Percentiles rank a stretch among this genome's conserved stretches.
phyloP scores from a whole-genome alignment of 2,888 invertebrate species.

The Gortyna flavago region DNA sequence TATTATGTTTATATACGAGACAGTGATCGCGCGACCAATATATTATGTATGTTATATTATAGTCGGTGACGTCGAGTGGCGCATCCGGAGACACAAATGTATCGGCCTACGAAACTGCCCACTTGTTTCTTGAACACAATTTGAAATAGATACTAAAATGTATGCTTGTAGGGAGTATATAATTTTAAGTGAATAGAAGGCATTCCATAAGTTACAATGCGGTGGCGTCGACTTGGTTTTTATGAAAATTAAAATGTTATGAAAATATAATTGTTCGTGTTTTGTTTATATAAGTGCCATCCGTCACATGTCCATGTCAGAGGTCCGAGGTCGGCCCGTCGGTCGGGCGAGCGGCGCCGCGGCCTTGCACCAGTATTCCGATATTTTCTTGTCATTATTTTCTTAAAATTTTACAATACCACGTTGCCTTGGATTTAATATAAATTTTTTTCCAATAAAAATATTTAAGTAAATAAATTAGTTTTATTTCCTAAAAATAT shows the following conservation, averaged over 20 bases:
- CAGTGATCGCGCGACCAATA: constrained; percentile 52
- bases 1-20: constrained; percentile 69
- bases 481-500: constrained; percentile 78
- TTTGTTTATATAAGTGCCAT: constrained; percentile 85
- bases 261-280: constrained; percentile 76
- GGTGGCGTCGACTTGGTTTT: constrained; percentile 84
- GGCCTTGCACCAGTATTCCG: constrained; percentile 64
- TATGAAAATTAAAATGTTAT: constrained; percentile 74
- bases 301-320: constrained; percentile 71
- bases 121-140: constrained; percentile 78
- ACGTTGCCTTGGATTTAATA: constrained; percentile 90
- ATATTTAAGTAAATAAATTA: constrained; percentile 85
- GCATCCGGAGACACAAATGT: constrained; percentile 48
- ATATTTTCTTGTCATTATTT: constrained; percentile 80
- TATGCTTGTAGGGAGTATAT: constrained; percentile 85
- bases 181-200: constrained; percentile 87
- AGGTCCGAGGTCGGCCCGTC: constrained; percentile 40
- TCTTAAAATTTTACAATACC: constrained; percentile 88
- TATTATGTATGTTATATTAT: constrained; percentile 54
- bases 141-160: constrained; percentile 79
- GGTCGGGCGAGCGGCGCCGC: constrained; percentile 50
- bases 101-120: constrained; percentile 69
- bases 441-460: constrained; percentile 89
- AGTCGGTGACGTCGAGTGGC: constrained; percentile 54
- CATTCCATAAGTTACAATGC: constrained; percentile 87